Conservation (phyloP, 2,113 vertebrate species). For the Hipposideros armiger region DNA sequence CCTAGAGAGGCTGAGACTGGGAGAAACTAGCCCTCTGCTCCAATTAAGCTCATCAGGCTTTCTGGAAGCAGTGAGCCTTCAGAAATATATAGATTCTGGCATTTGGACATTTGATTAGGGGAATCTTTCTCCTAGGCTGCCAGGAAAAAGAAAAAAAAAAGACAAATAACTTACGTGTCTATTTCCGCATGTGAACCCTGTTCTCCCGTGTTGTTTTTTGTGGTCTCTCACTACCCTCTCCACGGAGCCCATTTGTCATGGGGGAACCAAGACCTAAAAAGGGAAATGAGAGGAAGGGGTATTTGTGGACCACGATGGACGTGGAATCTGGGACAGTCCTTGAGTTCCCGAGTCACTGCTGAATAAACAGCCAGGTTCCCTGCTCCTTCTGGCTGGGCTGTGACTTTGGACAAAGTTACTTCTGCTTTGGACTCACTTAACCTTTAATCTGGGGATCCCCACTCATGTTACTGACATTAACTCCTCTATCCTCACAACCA, state of each 20-base stretch:
- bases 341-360: constrained; percentile 60
- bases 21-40: background rate
- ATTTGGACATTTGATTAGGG: constrained; percentile 6
- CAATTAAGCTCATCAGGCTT: background rate
- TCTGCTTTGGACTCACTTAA: constrained; percentile 82
- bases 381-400: constrained; percentile 37
- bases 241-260: background rate
- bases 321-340: constrained; percentile 80
- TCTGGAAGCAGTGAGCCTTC: constrained; percentile 24
- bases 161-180: background rate
- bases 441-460: constrained; percentile 84
- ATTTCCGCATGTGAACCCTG: constrained; percentile 71
- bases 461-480: constrained; percentile 76
- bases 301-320: constrained; percentile 71
- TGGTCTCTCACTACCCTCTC: constrained; percentile 48
- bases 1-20: background rate
- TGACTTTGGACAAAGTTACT: constrained; percentile 72
- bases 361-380: constrained; percentile 63
- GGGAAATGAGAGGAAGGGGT: constrained; percentile 82
- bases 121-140: constrained; percentile 54
- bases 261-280: constrained; percentile 79
- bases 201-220: constrained; percentile 36
- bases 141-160: background rate
- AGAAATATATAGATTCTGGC: constrained; percentile 18
- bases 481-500: constrained; percentile 71